Evolutionary conservation across 2,797 vertebrate species (phyloP).

Genomic region (Ceryle rudis): DNA sequence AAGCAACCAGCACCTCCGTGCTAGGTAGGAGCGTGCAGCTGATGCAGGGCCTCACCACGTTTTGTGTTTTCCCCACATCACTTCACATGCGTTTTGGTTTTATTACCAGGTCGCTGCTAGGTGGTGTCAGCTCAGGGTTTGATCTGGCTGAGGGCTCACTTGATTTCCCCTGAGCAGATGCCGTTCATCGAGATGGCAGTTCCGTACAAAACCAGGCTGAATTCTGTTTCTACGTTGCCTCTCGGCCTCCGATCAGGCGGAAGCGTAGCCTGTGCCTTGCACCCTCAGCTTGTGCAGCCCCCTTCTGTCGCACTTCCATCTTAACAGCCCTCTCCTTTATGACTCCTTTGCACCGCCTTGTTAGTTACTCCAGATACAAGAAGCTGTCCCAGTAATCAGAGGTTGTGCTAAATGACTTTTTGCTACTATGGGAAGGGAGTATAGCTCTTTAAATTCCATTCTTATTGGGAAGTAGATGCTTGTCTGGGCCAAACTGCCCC

Average conservation of each 20-base stretch:
- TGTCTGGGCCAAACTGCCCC: no score
- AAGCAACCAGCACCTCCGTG: background rate
- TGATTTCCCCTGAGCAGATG: background rate
- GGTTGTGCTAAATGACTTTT: no score
- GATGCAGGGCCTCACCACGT: no score
- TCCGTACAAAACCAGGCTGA: background rate
- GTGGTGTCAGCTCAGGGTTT: fast-evolving
- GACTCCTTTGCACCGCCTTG: background rate
- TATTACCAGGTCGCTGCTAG: background rate
- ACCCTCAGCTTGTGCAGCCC: background rate
- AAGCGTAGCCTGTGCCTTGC: fast-evolving
- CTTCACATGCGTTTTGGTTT: fast-evolving
- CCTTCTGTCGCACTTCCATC: background rate
- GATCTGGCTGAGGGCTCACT: background rate
- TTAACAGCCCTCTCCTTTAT: background rate
- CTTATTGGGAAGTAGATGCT: no score
- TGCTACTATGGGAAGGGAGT: no score
- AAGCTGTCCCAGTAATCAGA: no score
- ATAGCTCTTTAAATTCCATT: no score
- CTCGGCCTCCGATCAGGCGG: background rate
- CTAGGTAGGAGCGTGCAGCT: background rate
- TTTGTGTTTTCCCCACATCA: fast-evolving
- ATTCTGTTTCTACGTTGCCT: no score
- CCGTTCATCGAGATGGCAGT: no score
- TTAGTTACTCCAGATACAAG: no score